A percentile compares a stretch with the other conserved stretches of the same genome.
phyloP scores from a whole-genome alignment of 1,140 invertebrate species.

The Diorhabda elongata region DNA sequence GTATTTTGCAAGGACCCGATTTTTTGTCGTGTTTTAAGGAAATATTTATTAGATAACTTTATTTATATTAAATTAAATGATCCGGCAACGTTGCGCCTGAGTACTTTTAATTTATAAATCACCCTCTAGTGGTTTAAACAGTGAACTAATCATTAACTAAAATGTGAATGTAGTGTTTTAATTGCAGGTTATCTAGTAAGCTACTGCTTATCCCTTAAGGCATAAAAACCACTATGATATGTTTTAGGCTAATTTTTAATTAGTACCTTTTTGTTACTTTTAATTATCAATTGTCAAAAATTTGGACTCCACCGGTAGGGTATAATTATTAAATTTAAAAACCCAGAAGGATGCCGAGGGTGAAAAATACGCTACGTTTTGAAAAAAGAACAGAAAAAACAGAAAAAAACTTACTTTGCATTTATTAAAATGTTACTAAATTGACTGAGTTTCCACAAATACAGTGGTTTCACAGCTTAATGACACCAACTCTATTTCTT shows the following conservation, averaged over 20 bases:
- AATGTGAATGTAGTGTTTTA: constrained; percentile 41
- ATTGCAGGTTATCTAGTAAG: constrained; percentile 36
- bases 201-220: constrained; percentile 34
- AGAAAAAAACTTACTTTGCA: no score
- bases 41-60: no score
- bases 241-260: constrained; percentile 41
- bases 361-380: background rate
- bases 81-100: background rate
- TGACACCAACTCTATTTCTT: no score
- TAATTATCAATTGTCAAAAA: constrained; percentile 24
- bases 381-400: no score
- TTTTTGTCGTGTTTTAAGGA: no score
- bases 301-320: constrained; percentile 3
- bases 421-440: no score
- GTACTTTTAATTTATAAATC: constrained; percentile 11
- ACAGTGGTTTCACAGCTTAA: no score
- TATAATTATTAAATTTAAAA: constrained; percentile 6
- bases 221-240: constrained; percentile 28
- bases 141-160: constrained; percentile 41
- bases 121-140: constrained; percentile 36
- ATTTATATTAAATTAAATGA: no score
- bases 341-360: background rate
- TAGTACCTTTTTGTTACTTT: constrained; percentile 26
- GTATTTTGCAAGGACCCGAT: no score
- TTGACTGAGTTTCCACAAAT: no score